Conservation (phyloP, 2,797 vertebrate species). For the Sciurus carolinensis region DNA sequence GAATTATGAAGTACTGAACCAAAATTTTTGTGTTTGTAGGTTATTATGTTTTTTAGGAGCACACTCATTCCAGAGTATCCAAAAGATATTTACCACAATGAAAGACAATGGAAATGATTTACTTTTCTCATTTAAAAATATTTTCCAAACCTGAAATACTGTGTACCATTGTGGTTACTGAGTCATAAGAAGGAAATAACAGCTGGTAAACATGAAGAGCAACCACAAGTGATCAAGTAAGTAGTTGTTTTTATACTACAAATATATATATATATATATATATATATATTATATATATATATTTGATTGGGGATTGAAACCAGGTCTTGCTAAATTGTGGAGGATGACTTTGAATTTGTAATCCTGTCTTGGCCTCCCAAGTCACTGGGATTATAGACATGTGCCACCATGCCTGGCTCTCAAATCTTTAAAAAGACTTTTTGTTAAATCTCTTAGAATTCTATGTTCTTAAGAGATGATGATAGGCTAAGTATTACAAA, state of each 20-base stretch:
- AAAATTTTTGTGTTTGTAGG: slow-evolving; percentile 33
- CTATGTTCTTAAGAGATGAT: not conserved
- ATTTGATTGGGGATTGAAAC: no score
- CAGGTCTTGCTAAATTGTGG: no score
- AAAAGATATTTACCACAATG: slow-evolving; percentile 33
- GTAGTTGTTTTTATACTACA: not conserved
- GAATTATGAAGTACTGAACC: slow-evolving; percentile 16
- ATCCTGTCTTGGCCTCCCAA: no score
- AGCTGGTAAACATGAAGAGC: not conserved
- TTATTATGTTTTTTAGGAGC: not conserved
- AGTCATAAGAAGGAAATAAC: not conserved
- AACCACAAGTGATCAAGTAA: not conserved
- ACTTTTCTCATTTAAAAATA: not conserved
- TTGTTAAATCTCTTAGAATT: slow-evolving; percentile 17
- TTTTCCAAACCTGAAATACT: slow-evolving; percentile 44
- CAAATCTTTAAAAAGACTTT: not conserved
- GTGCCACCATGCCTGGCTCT: no score
- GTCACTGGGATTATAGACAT: no score
- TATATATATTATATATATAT: no score
- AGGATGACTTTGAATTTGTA: no score
- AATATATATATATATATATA: no score
- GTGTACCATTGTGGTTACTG: not conserved
- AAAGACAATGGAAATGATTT: not conserved
- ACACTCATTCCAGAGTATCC: slow-evolving; percentile 5
- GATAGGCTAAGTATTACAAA: not conserved